These are phyloP conservation scores for Clarias macrocephalus DNA, from an alignment of 2,113 vertebrate genomes.

Conservation along the genomic window DNA sequence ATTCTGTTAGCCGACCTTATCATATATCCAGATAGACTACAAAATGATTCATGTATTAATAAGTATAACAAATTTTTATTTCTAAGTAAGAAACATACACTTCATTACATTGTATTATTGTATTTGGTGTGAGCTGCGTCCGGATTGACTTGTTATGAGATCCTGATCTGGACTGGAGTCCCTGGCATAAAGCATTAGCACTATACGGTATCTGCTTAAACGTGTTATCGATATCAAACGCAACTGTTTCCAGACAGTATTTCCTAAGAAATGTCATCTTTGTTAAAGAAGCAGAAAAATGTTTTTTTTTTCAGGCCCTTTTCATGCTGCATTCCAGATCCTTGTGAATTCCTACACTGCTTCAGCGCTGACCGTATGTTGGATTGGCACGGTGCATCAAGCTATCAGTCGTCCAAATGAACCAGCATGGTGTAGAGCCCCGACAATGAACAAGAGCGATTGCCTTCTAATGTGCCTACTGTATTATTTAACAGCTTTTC, in stretches of 20 bases:
- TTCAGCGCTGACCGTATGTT: not conserved
- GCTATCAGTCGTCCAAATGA: constrained; percentile 16
- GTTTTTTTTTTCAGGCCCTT: not conserved
- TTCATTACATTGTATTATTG: too few relatives aligned
- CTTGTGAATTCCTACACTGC: not conserved
- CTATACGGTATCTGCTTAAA: not conserved
- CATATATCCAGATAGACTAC: too few relatives aligned
- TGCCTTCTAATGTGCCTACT: constrained; percentile 42
- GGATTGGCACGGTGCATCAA: constrained; percentile 25
- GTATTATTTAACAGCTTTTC: constrained; percentile 52
- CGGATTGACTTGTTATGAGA: too few relatives aligned
- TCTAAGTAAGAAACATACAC: too few relatives aligned
- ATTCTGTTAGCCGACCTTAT: too few relatives aligned
- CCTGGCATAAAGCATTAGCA: too few relatives aligned
- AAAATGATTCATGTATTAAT: too few relatives aligned
- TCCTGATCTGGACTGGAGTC: too few relatives aligned
- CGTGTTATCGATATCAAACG: not conserved
- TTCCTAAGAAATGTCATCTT: not conserved
- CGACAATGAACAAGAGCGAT: constrained; percentile 36
- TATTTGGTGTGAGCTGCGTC: too few relatives aligned
- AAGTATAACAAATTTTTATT: too few relatives aligned
- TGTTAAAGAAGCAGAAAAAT: not conserved
- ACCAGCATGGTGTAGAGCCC: not conserved
- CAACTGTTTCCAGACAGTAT: not conserved
- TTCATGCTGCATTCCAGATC: not conserved